Evolutionary conservation across 2,113 vertebrate species (phyloP).

Genomic region (Corythornis vintsioides): DNA sequence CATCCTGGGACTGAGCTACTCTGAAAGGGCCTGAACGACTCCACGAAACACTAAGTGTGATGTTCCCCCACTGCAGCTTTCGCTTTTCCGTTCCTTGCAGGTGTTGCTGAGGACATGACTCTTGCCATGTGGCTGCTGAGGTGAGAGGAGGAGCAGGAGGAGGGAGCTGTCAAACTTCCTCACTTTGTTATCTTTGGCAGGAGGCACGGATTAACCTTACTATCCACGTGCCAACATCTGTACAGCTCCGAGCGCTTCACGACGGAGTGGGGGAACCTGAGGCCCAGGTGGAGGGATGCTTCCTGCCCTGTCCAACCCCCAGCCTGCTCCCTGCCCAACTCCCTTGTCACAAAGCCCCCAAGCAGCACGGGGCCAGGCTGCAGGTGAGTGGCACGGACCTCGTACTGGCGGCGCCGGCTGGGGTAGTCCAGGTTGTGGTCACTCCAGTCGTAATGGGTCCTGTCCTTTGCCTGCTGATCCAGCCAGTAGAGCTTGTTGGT

Average conservation of each 20-base stretch:
- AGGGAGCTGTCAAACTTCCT: neutral
- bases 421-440: conserved; percentile 92
- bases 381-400: conserved; percentile 67
- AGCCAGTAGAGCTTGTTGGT: conserved; percentile 99
- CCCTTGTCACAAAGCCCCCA: too few relatives aligned
- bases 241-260: neutral
- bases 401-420: conserved; percentile 91
- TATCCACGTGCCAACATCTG: neutral
- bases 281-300: accelerated
- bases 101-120: neutral
- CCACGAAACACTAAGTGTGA: neutral
- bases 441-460: conserved; percentile 93
- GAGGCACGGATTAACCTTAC: neutral
- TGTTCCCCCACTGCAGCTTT: neutral
- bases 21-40: neutral
- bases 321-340: neutral
- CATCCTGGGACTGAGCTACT: neutral
- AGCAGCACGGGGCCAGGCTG: neutral
- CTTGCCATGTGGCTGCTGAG: neutral
- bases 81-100: neutral
- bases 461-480: conserved; percentile 93
- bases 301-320: neutral
- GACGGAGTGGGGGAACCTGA: neutral
- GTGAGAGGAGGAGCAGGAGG: neutral
- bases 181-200: neutral